phyloP scores from a whole-genome alignment of 2,888 invertebrate genomes.

The Macrosiphum euphorbiae region DNA sequence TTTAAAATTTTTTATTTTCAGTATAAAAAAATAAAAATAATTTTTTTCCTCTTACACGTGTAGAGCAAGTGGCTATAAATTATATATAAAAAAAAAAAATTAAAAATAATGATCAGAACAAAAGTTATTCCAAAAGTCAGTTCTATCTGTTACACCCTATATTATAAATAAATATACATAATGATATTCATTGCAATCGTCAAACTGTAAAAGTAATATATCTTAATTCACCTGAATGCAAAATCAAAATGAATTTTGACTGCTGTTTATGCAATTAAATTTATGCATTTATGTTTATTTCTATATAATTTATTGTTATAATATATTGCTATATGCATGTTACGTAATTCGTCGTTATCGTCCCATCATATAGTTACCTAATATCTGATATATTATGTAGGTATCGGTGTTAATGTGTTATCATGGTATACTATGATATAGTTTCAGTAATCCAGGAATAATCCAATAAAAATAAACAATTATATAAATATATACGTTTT shows the following conservation, averaged over 20 bases:
- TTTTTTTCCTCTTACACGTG: too few species aligned
- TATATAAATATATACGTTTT: background rate
- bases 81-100: too few species aligned
- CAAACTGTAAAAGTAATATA: background rate
- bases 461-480: background rate
- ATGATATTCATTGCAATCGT: background rate
- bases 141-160: too few species aligned
- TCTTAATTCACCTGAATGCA: background rate
- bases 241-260: background rate
- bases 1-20: too few species aligned
- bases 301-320: background rate
- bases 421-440: background rate
- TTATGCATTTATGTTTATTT: background rate
- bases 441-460: background rate
- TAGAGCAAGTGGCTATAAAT: too few species aligned
- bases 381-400: background rate
- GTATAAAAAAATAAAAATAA: too few species aligned
- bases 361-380: background rate
- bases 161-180: background rate
- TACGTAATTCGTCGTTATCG: background rate
- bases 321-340: background rate
- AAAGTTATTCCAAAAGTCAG: too few species aligned
- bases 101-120: too few species aligned
- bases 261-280: background rate
- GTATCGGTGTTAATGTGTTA: background rate